phyloP scores from a whole-genome alignment of 1,140 invertebrate genomes.

The Drosophila sulfurigaster region DNA sequence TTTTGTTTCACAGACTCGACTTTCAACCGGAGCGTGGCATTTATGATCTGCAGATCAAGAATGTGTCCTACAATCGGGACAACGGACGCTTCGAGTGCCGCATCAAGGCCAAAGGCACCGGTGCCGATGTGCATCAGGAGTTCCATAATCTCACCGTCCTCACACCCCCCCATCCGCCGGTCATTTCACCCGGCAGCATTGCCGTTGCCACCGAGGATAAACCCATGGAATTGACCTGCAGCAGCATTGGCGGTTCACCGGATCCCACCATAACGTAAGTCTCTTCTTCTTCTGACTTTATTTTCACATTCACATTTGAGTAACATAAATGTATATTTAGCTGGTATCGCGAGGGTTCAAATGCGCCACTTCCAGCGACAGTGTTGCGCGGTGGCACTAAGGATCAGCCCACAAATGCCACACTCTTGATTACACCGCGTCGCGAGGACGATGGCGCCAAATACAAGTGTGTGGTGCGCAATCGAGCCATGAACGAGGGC shows the following conservation, averaged over 20 bases:
- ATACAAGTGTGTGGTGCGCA: slow-evolving; percentile 94
- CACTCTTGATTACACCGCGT: slow-evolving; percentile 90
- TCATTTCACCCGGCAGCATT: slow-evolving; percentile 89
- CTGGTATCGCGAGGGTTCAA: slow-evolving; percentile 89
- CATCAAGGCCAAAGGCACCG: slow-evolving; percentile 93
- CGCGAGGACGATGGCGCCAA: slow-evolving; percentile 93
- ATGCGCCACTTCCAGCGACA: slow-evolving; percentile 89
- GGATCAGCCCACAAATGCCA: slow-evolving; percentile 90
- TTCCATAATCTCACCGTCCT: slow-evolving; percentile 94
- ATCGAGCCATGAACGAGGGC: slow-evolving; percentile 92
- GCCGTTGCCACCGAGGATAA: slow-evolving; percentile 92
- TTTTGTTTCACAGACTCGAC: slow-evolving; percentile 87
- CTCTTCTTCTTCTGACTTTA: neutral
- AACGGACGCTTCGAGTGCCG: slow-evolving; percentile 96
- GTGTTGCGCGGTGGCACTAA: slow-evolving; percentile 89
- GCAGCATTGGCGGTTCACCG: slow-evolving; percentile 94
- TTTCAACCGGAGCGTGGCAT: slow-evolving; percentile 91
- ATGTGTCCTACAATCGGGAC: slow-evolving; percentile 94
- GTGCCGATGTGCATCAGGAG: slow-evolving; percentile 92
- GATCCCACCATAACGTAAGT: slow-evolving; percentile 92
- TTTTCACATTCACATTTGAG: too few species aligned
- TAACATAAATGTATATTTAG: slow-evolving; percentile 71
- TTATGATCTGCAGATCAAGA: slow-evolving; percentile 94
- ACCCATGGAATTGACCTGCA: slow-evolving; percentile 91
- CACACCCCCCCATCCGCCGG: slow-evolving; percentile 92